Evolutionary conservation across 2,113 vertebrate species (phyloP).

Genomic region (Raja brachyura): DNA sequence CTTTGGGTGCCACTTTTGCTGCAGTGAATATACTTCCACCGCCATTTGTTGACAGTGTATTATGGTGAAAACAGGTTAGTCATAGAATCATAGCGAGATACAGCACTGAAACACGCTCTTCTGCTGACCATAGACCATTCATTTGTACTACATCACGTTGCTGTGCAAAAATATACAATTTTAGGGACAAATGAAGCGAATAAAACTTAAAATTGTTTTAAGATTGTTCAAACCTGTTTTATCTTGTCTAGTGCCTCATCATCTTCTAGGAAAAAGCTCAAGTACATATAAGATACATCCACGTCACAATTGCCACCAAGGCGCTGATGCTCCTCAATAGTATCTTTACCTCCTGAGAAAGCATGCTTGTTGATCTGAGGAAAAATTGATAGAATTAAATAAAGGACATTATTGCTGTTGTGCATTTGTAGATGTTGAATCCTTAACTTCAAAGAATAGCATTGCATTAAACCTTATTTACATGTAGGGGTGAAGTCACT

Average conservation of each 20-base stretch:
- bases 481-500: not conserved
- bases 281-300: slow-evolving; percentile 92
- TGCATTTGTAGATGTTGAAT: not conserved
- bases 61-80: too few species aligned
- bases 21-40: too few species aligned
- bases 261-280: slow-evolving; percentile 94
- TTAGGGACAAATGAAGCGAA: not conserved
- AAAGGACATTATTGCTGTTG: not conserved
- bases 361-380: slow-evolving; percentile 90
- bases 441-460: not conserved
- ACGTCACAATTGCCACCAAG: slow-evolving; percentile 84
- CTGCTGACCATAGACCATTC: not conserved
- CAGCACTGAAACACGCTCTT: too few species aligned
- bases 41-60: too few species aligned
- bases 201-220: not conserved
- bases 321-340: slow-evolving; percentile 83
- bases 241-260: slow-evolving; percentile 85
- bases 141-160: not conserved
- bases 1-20: too few species aligned
- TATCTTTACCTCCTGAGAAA: slow-evolving; percentile 91
- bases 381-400: not conserved
- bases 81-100: too few species aligned
- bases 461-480: not conserved
- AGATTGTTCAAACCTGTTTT: slow-evolving; percentile 64
- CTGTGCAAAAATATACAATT: not conserved